Evolutionary conservation across 1,140 invertebrate genomes (phyloP).

Genomic region (Ceratoteleas bidentatus): DNA sequence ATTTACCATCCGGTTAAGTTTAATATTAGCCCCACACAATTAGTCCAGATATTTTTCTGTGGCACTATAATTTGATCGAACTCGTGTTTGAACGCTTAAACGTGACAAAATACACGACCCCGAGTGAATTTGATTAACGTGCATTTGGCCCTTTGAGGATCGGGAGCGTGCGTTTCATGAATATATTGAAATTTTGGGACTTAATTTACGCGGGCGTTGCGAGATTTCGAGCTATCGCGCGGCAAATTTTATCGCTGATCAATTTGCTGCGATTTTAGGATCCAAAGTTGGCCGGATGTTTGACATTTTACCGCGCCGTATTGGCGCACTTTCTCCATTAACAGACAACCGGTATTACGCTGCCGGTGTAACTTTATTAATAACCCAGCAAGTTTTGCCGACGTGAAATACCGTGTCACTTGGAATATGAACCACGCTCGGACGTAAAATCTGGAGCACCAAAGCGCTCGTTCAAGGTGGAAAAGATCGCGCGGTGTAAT

Average conservation of each 20-base stretch:
- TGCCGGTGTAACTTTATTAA: conserved; percentile 29
- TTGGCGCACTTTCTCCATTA: conserved; percentile 32
- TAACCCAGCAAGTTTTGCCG: conserved; percentile 4
- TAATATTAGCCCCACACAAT: no score
- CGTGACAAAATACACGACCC: no score
- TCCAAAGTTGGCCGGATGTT: conserved; percentile 32
- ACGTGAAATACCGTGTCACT: background rate
- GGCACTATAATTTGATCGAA: no score
- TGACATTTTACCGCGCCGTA: conserved; percentile 26
- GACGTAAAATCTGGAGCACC: background rate
- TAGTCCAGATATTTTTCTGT: no score
- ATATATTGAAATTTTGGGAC: no score
- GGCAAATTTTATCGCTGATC: conserved; percentile 33
- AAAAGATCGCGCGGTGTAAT: background rate
- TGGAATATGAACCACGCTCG: background rate
- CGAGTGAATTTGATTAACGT: no score
- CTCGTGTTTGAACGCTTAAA: no score
- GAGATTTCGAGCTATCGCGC: background rate
- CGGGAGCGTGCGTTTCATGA: no score
- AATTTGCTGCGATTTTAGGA: conserved; percentile 15
- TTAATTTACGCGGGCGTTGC: no score
- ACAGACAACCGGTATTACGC: conserved; percentile 27
- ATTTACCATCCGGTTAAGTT: no score
- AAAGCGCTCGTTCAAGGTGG: background rate
- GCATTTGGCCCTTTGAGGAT: no score